Percentiles rank a stretch among this genome's conserved stretches.
Conservation (phyloP, 2,888 invertebrate genomes). For the Agrotis exclamationis region DNA sequence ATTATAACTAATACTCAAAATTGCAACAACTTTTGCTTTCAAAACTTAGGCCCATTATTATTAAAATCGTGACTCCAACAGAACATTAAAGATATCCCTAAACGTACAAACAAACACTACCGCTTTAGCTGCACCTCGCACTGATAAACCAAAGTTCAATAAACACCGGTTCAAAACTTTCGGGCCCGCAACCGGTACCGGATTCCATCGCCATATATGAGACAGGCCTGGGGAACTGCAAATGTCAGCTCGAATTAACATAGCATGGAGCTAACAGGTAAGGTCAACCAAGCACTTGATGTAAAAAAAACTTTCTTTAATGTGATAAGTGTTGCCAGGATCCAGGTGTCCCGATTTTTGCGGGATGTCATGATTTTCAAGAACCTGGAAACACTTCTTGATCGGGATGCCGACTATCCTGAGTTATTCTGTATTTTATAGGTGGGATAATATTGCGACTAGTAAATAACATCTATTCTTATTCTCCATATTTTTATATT, state of each 20-base stretch:
- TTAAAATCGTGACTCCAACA: conserved; percentile 4
- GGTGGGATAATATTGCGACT: too few relatives aligned
- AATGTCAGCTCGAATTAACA: conserved; percentile 60
- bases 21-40: too few relatives aligned
- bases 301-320: too few relatives aligned
- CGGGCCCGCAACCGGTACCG: conserved; percentile 41
- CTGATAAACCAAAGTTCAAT: conserved; percentile 35
- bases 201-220: conserved; percentile 50
- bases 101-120: conserved; percentile 18
- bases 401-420: too few relatives aligned
- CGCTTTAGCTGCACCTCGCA: conserved; percentile 8
- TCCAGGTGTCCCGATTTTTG: too few relatives aligned
- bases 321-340: too few relatives aligned
- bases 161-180: conserved; percentile 42
- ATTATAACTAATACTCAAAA: too few relatives aligned
- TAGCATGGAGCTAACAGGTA: conserved; percentile 27
- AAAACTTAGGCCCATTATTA: neutral
- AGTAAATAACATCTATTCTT: too few relatives aligned
- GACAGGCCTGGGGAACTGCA: conserved; percentile 22
- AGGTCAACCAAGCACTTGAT: neutral
- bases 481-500: too few relatives aligned
- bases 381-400: too few relatives aligned
- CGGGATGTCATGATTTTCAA: too few relatives aligned
- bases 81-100: conserved; percentile 19
- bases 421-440: too few relatives aligned